Conservation (phyloP, 2,888 invertebrate species). For the Drosophila fungiperda region DNA sequence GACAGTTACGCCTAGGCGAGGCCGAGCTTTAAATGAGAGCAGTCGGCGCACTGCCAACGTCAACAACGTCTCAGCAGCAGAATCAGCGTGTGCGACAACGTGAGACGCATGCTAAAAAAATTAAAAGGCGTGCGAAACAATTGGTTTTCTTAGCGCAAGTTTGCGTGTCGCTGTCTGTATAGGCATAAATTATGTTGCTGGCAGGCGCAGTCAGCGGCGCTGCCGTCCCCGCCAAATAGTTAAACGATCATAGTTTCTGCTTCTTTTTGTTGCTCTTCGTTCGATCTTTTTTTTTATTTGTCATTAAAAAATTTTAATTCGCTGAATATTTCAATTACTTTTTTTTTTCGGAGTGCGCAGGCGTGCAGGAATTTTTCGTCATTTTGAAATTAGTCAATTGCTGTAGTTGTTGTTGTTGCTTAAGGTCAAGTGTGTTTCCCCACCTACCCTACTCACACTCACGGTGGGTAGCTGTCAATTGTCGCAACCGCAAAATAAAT, state of each 20-base stretch:
- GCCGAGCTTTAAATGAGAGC: conserved; percentile 62
- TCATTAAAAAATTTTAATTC: conserved; percentile 71
- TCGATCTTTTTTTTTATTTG: conserved; percentile 41
- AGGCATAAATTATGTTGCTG: conserved; percentile 61
- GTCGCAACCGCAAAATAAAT: conserved; percentile 63
- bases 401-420: conserved; percentile 49
- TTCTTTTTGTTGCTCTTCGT: conserved; percentile 13
- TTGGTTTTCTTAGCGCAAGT: conserved; percentile 23
- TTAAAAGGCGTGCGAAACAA: conserved; percentile 77
- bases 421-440: conserved; percentile 70
- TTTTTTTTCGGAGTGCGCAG: conserved; percentile 36
- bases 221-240: conserved; percentile 47
- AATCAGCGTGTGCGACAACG: conserved; percentile 56
- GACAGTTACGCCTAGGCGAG: conserved; percentile 45
- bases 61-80: conserved; percentile 33
- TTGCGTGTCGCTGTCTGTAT: conserved; percentile 1
- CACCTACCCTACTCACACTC: too few relatives aligned
- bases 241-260: conserved; percentile 23
- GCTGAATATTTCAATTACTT: conserved; percentile 72
- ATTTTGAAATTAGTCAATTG: conserved; percentile 45
- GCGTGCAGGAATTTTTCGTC: conserved; percentile 71
- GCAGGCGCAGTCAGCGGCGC: conserved; percentile 17
- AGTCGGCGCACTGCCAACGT: conserved; percentile 39
- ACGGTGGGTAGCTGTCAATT: conserved; percentile 51
- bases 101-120: conserved; percentile 69